Conservation (phyloP, 2,113 vertebrate species). For the Abramis brama region DNA sequence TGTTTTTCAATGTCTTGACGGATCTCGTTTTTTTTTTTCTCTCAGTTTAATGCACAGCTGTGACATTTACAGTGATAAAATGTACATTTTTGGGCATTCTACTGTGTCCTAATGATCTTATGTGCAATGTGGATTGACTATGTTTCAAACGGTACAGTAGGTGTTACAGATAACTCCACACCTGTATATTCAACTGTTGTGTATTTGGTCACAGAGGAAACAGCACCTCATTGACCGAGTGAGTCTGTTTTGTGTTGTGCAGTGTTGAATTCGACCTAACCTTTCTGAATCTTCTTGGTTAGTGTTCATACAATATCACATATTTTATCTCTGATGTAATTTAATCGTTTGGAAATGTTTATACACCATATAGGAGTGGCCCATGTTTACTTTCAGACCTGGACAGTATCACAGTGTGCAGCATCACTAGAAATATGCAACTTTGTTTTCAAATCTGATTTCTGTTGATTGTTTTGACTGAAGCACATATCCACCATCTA, state of each 20-base stretch:
- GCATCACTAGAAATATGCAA: constrained; percentile 10
- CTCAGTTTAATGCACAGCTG: not conserved
- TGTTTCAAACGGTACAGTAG: constrained; percentile 37
- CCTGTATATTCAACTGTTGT: constrained; percentile 3
- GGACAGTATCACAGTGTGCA: constrained; percentile 22
- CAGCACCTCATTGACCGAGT: not conserved
- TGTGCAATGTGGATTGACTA: constrained; percentile 2
- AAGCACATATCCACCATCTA: constrained; percentile 31
- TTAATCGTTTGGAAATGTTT: not conserved
- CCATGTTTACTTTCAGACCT: constrained; percentile 1
- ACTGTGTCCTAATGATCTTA: not conserved
- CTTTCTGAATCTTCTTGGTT: not conserved
- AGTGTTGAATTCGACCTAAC: constrained; percentile 18
- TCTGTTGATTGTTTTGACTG: not conserved
- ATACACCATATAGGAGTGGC: not conserved
- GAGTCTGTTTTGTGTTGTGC: constrained; percentile 27
- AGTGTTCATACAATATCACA: constrained; percentile 23
- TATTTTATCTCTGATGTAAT: not conserved
- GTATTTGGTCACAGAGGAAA: constrained; percentile 32
- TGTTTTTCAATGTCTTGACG: not conserved
- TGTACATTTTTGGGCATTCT: not conserved
- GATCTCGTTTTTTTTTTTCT: not conserved
- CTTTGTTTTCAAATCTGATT: not conserved
- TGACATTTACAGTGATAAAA: constrained; percentile 12
- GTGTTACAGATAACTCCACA: not conserved